Evolutionary conservation across 1,140 invertebrate genomes (phyloP).

Genomic region (Bombus turneri): DNA sequence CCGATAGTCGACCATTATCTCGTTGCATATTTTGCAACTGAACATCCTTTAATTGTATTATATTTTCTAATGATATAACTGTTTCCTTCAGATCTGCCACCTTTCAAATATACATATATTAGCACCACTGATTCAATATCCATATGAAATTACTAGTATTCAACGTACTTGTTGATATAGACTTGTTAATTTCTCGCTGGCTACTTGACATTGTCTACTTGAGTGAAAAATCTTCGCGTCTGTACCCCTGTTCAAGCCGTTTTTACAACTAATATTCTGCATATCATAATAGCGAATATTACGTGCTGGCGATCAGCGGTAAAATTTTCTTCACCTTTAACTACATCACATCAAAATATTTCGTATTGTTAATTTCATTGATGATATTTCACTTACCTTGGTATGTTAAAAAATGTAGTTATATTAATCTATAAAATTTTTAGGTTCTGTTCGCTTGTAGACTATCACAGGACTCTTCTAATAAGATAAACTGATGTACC

Average conservation of each 20-base stretch:
- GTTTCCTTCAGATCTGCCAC: conserved; percentile 57
- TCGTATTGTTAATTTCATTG: background rate
- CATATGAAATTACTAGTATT: background rate
- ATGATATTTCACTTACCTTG: background rate
- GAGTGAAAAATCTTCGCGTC: conserved; percentile 24
- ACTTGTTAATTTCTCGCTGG: conserved; percentile 46
- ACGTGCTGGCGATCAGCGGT: conserved; percentile 10
- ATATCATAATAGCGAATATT: conserved; percentile 63
- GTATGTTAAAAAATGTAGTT: background rate
- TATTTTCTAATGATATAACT: conserved; percentile 54
- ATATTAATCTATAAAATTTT: conserved; percentile 2
- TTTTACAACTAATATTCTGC: conserved; percentile 60
- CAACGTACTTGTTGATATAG: conserved; percentile 59
- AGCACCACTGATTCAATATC: background rate
- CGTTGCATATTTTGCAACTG: conserved; percentile 60
- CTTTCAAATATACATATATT: conserved; percentile 29
- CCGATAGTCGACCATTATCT: conserved; percentile 65
- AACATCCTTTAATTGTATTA: conserved; percentile 60
- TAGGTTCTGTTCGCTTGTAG: conserved; percentile 25
- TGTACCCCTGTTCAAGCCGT: conserved; percentile 37
- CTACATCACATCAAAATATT: background rate
- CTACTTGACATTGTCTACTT: conserved; percentile 30
- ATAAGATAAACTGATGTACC: background rate
- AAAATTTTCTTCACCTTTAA: conserved; percentile 19
- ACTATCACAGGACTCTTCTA: background rate